Percentiles rank a stretch among this genome's conserved stretches.
Evolutionary conservation across 2,888 invertebrate species (phyloP).

Genomic region (Nomada fabriciana): DNA sequence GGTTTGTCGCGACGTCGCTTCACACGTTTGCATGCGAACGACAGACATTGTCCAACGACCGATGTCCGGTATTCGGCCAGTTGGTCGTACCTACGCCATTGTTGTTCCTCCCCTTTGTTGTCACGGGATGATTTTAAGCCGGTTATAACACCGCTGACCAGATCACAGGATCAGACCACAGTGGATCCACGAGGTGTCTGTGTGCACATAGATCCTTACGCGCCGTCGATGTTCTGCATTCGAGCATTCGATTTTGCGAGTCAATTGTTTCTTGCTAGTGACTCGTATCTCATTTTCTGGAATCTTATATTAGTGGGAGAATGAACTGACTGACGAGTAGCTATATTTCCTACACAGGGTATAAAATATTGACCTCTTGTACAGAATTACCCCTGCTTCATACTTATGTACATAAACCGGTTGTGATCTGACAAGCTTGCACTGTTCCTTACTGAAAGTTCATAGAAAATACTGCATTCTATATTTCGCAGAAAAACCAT

Average conservation of each 20-base stretch:
- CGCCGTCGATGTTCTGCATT: slow-evolving; percentile 31
- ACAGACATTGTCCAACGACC: slow-evolving; percentile 70
- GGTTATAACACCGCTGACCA: slow-evolving; percentile 60
- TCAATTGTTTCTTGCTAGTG: slow-evolving; percentile 17
- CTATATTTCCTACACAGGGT: not conserved
- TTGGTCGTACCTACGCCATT: slow-evolving; percentile 62
- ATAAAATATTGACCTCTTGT: not conserved
- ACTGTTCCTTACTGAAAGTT: not conserved
- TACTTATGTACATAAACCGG: not conserved
- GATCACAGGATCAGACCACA: slow-evolving; percentile 52
- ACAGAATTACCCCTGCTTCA: no score
- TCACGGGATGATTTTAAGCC: slow-evolving; percentile 70
- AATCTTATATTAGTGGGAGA: not conserved
- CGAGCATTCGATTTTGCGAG: slow-evolving; percentile 24
- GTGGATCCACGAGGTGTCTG: slow-evolving; percentile 40
- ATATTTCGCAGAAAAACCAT: no score
- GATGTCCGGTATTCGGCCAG: slow-evolving; percentile 65
- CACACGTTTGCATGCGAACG: slow-evolving; percentile 39
- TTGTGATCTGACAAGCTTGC: not conserved
- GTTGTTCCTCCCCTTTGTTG: slow-evolving; percentile 65
- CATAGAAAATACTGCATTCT: no score
- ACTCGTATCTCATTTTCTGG: not conserved
- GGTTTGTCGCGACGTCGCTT: slow-evolving; percentile 4
- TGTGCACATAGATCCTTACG: not conserved
- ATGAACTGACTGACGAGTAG: not conserved